phyloP scores from a whole-genome alignment of 2,797 vertebrate genomes.

The Microctenopoma lineatum region DNA sequence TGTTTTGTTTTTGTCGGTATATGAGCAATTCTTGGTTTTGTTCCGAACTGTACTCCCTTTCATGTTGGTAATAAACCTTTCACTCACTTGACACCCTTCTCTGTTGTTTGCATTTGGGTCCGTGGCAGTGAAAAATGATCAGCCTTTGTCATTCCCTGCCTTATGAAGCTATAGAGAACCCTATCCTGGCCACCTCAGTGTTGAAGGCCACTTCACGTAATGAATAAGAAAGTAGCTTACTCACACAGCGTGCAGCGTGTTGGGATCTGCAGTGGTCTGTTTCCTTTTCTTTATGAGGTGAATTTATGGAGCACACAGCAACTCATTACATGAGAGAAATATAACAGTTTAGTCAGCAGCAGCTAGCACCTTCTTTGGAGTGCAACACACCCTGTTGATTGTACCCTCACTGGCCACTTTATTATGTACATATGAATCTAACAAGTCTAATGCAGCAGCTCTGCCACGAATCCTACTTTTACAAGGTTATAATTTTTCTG shows the following conservation, averaged over 20 bases:
- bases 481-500: no score
- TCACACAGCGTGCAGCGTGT: conserved; percentile 11
- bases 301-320: conserved; percentile 55
- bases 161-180: conserved; percentile 45
- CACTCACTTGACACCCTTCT: no score
- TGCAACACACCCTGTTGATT: neutral
- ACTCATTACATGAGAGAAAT: conserved; percentile 41
- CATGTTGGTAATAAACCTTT: no score
- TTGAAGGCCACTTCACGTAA: neutral
- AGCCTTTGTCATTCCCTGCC: conserved; percentile 20
- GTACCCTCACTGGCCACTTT: no score
- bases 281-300: conserved; percentile 56
- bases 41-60: no score
- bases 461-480: no score
- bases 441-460: no score
- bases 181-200: conserved; percentile 15
- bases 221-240: conserved; percentile 8
- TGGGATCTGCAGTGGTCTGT: conserved; percentile 40
- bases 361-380: conserved; percentile 20
- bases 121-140: no score
- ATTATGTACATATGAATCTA: no score
- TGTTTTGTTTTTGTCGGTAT: no score
- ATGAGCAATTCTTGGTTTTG: no score
- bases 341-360: conserved; percentile 33
- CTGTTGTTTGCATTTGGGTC: no score